Evolutionary conservation across 2,797 vertebrate species (phyloP).

Genomic region (Taeniopygia guttata): DNA sequence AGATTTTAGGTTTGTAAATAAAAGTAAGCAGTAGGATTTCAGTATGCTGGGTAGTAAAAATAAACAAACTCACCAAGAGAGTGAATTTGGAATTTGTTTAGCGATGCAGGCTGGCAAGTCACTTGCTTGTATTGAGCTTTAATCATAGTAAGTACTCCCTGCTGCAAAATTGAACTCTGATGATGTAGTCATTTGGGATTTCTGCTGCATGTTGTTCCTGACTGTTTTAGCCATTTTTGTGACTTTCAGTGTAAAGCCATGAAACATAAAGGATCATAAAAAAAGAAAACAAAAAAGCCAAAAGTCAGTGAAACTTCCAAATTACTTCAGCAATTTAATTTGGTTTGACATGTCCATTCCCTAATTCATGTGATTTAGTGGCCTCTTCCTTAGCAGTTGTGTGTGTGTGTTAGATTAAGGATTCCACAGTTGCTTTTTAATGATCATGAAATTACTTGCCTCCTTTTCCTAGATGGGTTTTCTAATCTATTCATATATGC

Average conservation of each 20-base stretch:
- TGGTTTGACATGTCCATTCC: neutral
- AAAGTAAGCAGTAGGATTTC: neutral
- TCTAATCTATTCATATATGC: conserved; percentile 36
- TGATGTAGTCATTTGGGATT: neutral
- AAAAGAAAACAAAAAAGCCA: neutral
- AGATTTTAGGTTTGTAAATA: conserved; percentile 33
- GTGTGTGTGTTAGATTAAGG: neutral
- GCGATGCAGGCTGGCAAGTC: neutral
- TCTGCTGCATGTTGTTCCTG: neutral
- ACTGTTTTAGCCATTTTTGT: neutral
- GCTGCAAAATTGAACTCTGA: neutral
- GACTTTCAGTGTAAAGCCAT: neutral
- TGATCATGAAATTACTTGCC: conserved; percentile 21
- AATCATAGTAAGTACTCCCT: neutral
- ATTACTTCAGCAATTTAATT: neutral
- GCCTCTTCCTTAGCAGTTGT: neutral
- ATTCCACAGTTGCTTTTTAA: neutral
- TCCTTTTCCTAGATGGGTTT: conserved; percentile 22
- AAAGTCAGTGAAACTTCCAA: neutral
- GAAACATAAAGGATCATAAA: neutral
- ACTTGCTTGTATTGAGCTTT: neutral
- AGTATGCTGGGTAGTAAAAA: neutral
- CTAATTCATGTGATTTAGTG: neutral
- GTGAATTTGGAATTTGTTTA: conserved; percentile 21
- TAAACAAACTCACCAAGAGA: neutral